A percentile compares a stretch with the other conserved stretches of the same genome.
Evolutionary conservation across 2,113 vertebrate genomes (phyloP).

Genomic region (Tenrec ecaudatus): DNA sequence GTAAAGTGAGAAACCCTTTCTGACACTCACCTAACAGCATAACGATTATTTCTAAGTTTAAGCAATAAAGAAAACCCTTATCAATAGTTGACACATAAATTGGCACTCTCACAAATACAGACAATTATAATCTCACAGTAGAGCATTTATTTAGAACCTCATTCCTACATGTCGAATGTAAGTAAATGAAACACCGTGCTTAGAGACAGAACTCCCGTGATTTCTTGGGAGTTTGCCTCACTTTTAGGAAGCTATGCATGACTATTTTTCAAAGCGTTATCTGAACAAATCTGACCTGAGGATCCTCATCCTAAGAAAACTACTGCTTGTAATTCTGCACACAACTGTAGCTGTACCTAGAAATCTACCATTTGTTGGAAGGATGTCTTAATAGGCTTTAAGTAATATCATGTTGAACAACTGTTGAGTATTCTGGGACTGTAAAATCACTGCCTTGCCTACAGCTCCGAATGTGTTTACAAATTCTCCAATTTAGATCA

Average conservation of each 20-base stretch:
- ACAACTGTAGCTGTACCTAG: background rate
- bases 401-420: conserved; percentile 32
- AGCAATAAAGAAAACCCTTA: background rate
- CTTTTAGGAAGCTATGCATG: conserved; percentile 36
- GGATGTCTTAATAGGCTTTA: conserved; percentile 1
- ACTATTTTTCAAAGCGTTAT: conserved; percentile 38
- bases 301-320: background rate
- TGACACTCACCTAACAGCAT: background rate
- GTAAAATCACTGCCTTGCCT: background rate
- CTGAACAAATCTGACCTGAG: conserved; percentile 37
- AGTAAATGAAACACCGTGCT: background rate
- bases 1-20: background rate
- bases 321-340: background rate
- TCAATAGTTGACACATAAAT: background rate
- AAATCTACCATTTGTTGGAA: conserved; percentile 21
- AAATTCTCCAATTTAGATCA: conserved; percentile 14
- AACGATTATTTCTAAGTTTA: conserved; percentile 26
- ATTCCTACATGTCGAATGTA: background rate
- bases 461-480: background rate
- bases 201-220: background rate
- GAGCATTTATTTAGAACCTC: background rate
- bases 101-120: background rate
- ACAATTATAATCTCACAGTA: too few relatives aligned
- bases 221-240: background rate
- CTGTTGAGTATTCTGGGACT: background rate